Conservation (phyloP, 2,113 vertebrate species). For the Ictidomys tridecemlineatus region DNA sequence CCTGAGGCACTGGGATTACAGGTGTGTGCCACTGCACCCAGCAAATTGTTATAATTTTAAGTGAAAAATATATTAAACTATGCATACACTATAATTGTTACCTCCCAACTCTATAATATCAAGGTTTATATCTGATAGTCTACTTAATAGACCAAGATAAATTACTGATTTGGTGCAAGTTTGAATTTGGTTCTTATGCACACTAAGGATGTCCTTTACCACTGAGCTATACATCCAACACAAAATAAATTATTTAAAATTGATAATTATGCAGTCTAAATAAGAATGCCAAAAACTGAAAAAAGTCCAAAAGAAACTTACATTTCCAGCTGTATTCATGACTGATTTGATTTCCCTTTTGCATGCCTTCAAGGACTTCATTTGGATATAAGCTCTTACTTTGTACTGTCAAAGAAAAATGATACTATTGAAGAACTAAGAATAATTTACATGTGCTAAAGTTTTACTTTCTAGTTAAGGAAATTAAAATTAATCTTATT, state of each 20-base stretch:
- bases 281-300: neutral
- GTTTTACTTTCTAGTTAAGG: neutral
- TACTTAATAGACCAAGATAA: neutral
- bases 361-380: slow-evolving; percentile 98
- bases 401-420: slow-evolving; percentile 92
- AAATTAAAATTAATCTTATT: neutral
- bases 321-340: slow-evolving; percentile 99
- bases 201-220: neutral
- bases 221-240: neutral
- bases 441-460: neutral
- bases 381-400: slow-evolving; percentile 98
- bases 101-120: neutral
- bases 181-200: neutral
- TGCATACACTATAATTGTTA: neutral
- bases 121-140: neutral
- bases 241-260: neutral
- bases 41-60: neutral
- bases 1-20: no score
- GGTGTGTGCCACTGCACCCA: no score
- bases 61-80: neutral
- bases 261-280: neutral
- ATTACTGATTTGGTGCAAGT: neutral
- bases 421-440: neutral
- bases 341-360: slow-evolving; percentile 99
- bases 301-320: slow-evolving; percentile 87